Percentiles rank a stretch among this genome's conserved stretches.
Evolutionary conservation across 1,140 invertebrate species (phyloP).

Genomic region (Venustaconcha ellipsiformis): DNA sequence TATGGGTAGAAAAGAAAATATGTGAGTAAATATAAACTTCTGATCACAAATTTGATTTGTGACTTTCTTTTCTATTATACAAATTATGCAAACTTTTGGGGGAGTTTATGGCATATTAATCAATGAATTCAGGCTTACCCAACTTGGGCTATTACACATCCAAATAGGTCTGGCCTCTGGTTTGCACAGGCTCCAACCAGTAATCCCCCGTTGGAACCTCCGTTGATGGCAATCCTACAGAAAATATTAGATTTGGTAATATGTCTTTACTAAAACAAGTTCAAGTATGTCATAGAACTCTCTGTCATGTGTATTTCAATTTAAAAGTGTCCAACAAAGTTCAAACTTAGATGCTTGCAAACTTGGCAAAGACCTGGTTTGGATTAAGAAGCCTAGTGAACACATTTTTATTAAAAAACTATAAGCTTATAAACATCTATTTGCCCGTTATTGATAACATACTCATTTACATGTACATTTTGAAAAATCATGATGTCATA

Average conservation of each 20-base stretch:
- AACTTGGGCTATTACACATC: conserved; percentile 90
- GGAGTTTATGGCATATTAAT: neutral
- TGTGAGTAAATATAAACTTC: too few species aligned
- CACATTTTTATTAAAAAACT: too few species aligned
- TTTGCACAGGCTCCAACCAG: conserved; percentile 90
- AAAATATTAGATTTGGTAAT: neutral
- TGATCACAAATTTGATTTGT: too few species aligned
- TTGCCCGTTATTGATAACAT: too few species aligned
- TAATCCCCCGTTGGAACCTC: conserved; percentile 96
- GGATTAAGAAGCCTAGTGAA: too few species aligned
- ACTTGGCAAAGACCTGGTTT: neutral
- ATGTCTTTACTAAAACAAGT: neutral
- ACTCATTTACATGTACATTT: too few species aligned
- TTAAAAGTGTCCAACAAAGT: too few species aligned
- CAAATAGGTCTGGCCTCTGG: conserved; percentile 95
- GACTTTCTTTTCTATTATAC: too few species aligned
- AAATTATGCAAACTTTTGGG: neutral
- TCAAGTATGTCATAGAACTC: neutral
- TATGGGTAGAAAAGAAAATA: too few species aligned
- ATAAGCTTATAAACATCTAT: too few species aligned
- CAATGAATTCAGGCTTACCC: conserved; percentile 76
- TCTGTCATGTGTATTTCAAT: too few species aligned
- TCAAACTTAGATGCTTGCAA: neutral
- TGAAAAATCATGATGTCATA: too few species aligned
- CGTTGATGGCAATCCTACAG: conserved; percentile 83